phyloP scores from a whole-genome alignment of 2,888 invertebrate species.

The Heliconius ethilla region DNA sequence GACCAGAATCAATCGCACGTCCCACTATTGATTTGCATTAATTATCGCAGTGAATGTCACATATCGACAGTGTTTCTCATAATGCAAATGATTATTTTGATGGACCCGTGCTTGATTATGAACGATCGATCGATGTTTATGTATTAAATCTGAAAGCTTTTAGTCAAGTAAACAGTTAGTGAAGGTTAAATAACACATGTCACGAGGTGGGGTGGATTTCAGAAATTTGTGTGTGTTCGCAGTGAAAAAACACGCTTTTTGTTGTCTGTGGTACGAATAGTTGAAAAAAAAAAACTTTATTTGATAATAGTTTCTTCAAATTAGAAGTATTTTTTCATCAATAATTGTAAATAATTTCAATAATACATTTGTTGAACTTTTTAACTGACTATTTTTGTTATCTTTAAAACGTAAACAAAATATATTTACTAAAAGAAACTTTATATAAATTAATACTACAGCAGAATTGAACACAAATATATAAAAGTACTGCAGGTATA shows the following conservation, averaged over 20 bases:
- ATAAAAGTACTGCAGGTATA: conserved; percentile 19
- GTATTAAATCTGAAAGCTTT: conserved; percentile 49
- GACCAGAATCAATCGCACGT: conserved; percentile 74
- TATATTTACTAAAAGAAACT: not conserved
- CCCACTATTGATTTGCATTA: conserved; percentile 79
- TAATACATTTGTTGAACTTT: not conserved
- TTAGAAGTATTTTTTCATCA: not conserved
- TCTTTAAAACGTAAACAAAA: not conserved
- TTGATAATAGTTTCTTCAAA: not conserved
- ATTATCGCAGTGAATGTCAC: conserved; percentile 75
- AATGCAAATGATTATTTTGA: conserved; percentile 72
- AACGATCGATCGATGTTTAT: conserved; percentile 48
- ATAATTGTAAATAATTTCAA: not conserved
- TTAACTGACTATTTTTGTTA: not conserved
- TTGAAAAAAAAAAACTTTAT: not conserved
- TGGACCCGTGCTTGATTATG: conserved; percentile 60
- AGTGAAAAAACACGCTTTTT: not conserved
- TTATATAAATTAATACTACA: not conserved
- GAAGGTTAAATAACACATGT: conserved; percentile 42
- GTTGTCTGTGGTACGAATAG: not conserved
- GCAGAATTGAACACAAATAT: conserved; percentile 10
- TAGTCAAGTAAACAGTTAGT: conserved; percentile 45
- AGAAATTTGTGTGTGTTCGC: not conserved
- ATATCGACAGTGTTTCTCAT: conserved; percentile 63
- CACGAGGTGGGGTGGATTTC: conserved; percentile 27